phyloP scores from a whole-genome alignment of 2,888 invertebrate species.

The Troides oblongomaculatus region DNA sequence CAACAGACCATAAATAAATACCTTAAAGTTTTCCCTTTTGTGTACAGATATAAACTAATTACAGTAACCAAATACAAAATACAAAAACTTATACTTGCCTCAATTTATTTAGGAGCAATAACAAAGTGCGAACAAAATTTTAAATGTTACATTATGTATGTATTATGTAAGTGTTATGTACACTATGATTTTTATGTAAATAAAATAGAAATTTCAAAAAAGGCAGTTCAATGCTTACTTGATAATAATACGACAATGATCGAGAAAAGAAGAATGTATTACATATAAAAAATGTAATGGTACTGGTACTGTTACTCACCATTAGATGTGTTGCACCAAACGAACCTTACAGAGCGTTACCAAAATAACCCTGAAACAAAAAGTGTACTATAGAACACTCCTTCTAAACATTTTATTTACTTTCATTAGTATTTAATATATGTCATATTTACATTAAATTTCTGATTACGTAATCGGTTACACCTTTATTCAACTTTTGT shows the following conservation, averaged over 20 bases:
- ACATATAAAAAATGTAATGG: no score
- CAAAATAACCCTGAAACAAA: conserved; percentile 24
- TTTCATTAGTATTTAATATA: no score
- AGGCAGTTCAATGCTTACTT: neutral
- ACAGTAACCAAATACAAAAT: conserved; percentile 4
- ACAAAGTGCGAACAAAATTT: neutral
- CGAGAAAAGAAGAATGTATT: neutral
- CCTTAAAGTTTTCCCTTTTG: conserved; percentile 32
- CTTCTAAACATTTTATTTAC: no score
- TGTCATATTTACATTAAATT: no score
- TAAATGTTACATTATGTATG: neutral
- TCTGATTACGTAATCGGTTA: no score
- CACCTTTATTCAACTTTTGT: no score
- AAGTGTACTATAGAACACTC: neutral
- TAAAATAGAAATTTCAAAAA: neutral
- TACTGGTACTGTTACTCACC: conserved; percentile 7
- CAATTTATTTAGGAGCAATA: neutral
- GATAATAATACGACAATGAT: no score
- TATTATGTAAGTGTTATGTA: no score
- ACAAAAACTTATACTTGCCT: neutral
- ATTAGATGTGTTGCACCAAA: conserved; percentile 19
- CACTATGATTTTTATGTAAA: neutral
- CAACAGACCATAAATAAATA: conserved; percentile 39
- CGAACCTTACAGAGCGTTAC: neutral
- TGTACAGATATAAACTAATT: conserved; percentile 38